Evolutionary conservation across 2,888 invertebrate species (phyloP).

Genomic region (Podotricha telesiphe): DNA sequence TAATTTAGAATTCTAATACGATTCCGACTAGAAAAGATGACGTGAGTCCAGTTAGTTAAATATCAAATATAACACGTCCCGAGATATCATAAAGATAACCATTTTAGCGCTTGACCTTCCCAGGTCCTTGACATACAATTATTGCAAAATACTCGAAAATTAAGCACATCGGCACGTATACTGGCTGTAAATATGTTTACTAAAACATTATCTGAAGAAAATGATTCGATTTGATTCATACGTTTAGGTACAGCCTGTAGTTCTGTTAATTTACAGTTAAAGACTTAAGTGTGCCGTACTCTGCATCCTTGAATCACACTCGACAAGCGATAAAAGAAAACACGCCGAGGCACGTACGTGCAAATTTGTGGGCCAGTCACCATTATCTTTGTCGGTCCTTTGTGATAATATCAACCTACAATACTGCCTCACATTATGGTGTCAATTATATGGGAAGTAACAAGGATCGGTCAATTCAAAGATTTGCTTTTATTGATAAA

Average conservation of each 20-base stretch:
- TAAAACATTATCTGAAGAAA: slow-evolving; percentile 32
- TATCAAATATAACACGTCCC: slow-evolving; percentile 62
- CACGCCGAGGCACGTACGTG: slow-evolving; percentile 59
- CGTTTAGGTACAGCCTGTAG: slow-evolving; percentile 48
- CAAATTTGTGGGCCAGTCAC: slow-evolving; percentile 59
- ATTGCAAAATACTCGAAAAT: slow-evolving; percentile 69
- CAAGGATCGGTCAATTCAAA: slow-evolving; percentile 25
- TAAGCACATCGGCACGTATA: slow-evolving; percentile 59
- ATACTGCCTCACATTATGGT: slow-evolving; percentile 32
- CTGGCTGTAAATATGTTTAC: slow-evolving; percentile 27
- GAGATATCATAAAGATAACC: slow-evolving; percentile 81
- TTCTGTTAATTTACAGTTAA: slow-evolving; percentile 62
- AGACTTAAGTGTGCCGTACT: slow-evolving; percentile 52
- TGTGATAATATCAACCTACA: slow-evolving; percentile 49
- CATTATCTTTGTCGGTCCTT: slow-evolving; percentile 68
- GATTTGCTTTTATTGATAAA: neutral
- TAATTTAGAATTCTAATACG: neutral
- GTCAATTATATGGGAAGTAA: slow-evolving; percentile 35
- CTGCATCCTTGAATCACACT: slow-evolving; percentile 58
- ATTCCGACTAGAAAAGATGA: slow-evolving; percentile 52
- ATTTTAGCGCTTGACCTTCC: slow-evolving; percentile 78
- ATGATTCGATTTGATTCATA: slow-evolving; percentile 47
- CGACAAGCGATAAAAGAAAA: slow-evolving; percentile 58
- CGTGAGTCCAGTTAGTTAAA: slow-evolving; percentile 57
- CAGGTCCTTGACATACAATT: slow-evolving; percentile 74